Evolutionary conservation across 2,113 vertebrate species (phyloP).

Genomic region (Trematocara variabile): DNA sequence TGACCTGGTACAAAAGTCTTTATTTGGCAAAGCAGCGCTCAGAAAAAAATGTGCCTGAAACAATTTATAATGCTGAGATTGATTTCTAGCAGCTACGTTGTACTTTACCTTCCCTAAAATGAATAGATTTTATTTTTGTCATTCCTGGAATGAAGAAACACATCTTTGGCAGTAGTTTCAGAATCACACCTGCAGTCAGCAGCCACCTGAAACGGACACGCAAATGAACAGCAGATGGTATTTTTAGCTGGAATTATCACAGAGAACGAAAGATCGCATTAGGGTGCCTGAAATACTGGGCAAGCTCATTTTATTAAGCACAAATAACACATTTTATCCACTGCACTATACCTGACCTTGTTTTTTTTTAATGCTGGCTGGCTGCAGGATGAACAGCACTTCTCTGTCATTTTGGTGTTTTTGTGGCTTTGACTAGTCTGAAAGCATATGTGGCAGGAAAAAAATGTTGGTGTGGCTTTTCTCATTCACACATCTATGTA

Average conservation of each 20-base stretch:
- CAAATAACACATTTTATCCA: slow-evolving; percentile 48
- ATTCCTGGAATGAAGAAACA: background rate
- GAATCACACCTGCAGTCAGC: slow-evolving; percentile 39
- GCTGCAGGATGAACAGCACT: slow-evolving; percentile 13
- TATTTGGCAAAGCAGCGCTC: background rate
- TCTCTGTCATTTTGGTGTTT: slow-evolving; percentile 14
- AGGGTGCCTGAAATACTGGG: slow-evolving; percentile 17
- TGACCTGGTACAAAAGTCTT: background rate
- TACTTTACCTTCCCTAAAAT: background rate
- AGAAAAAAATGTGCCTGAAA: background rate
- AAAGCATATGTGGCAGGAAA: slow-evolving; percentile 11
- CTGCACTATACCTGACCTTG: slow-evolving; percentile 47
- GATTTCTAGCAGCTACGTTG: background rate
- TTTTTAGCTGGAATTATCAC: slow-evolving; percentile 62
- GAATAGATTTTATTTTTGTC: background rate
- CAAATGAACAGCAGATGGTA: slow-evolving; percentile 67
- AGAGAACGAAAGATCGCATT: slow-evolving; percentile 30
- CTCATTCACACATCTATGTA: background rate
- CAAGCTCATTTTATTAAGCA: slow-evolving; percentile 35
- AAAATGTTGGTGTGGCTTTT: background rate
- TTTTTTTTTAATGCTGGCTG: slow-evolving; percentile 35
- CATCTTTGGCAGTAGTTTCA: background rate
- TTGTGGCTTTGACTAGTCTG: slow-evolving; percentile 11
- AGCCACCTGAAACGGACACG: slow-evolving; percentile 24
- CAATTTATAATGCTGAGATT: background rate